Percentiles rank a stretch among this genome's conserved stretches.
These are phyloP conservation scores for Dromas ardeola DNA, from an alignment of 2,113 vertebrate genomes.

Conservation along the genomic window DNA sequence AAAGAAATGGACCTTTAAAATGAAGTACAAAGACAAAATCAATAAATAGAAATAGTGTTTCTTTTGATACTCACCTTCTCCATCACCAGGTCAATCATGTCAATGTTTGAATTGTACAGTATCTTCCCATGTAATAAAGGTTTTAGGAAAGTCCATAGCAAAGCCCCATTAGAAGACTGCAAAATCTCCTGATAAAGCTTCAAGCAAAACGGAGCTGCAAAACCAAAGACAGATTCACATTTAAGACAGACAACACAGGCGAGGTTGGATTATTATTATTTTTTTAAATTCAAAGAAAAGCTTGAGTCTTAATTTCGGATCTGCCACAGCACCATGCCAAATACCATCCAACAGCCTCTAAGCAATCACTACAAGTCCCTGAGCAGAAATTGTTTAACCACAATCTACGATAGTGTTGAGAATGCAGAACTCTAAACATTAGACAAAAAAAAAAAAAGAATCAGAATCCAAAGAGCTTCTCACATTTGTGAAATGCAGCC, in stretches of 20 bases:
- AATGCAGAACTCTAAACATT: not conserved
- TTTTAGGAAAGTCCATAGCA: constrained; percentile 78
- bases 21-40: not conserved
- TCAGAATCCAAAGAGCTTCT: not conserved
- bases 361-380: not conserved
- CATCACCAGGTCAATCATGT: constrained; percentile 62
- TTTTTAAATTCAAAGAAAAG: not conserved
- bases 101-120: constrained; percentile 68
- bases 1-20: not conserved
- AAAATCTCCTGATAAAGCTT: constrained; percentile 78
- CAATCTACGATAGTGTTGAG: not conserved
- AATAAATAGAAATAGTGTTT: not conserved
- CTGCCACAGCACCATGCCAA: not conserved
- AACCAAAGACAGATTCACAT: not conserved
- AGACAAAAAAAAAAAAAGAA: not conserved
- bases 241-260: not conserved
- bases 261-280: not conserved
- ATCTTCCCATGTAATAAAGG: constrained; percentile 76
- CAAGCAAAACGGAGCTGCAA: constrained; percentile 75
- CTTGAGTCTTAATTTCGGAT: not conserved
- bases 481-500: not conserved
- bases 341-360: not conserved
- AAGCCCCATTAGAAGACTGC: constrained; percentile 71
- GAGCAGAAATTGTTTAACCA: not conserved
- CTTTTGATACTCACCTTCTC: constrained; percentile 56